Conservation (phyloP, 2,113 vertebrate species). For the Mungos mungo region DNA sequence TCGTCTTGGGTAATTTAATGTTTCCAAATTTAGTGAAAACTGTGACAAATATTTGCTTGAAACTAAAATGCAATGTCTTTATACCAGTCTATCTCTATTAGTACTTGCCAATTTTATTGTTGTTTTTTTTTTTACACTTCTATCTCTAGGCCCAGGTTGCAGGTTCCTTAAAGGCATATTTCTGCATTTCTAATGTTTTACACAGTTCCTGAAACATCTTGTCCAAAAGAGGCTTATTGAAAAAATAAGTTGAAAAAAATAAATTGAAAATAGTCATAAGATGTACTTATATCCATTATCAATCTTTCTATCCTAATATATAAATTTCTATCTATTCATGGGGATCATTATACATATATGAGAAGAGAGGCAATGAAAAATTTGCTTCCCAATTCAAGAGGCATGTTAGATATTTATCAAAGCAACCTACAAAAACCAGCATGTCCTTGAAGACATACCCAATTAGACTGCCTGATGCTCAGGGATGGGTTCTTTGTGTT, state of each 20-base stretch:
- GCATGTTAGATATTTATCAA: neutral
- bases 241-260: neutral
- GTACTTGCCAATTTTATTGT: neutral
- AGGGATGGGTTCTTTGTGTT: neutral
- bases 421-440: neutral
- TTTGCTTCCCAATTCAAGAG: neutral
- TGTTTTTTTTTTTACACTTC: neutral
- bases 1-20: neutral
- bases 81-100: neutral
- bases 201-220: neutral
- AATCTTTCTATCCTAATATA: neutral
- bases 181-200: neutral
- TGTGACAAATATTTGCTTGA: neutral
- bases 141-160: neutral
- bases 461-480: neutral
- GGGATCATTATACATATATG: neutral
- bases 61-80: neutral
- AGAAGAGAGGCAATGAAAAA: neutral
- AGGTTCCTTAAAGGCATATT: neutral
- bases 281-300: neutral
- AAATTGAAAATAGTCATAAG: neutral
- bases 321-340: neutral
- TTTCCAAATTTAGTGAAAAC: neutral
- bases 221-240: neutral
- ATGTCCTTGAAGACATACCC: neutral